Base-by-base conservation (phyloP, 2,888 invertebrate genomes). In the Hyposoter dolosus region DNA sequence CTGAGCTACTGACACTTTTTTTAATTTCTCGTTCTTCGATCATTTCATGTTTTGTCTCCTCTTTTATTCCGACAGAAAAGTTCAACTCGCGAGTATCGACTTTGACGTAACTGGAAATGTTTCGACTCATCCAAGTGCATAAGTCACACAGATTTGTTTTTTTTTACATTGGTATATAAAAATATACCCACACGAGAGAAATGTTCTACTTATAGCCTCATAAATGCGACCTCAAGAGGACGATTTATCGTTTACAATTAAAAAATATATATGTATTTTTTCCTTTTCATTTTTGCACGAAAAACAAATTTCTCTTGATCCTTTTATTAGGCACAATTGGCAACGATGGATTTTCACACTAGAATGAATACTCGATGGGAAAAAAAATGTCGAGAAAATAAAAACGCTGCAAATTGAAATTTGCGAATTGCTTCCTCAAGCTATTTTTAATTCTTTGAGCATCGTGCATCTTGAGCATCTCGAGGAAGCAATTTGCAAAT, bases 1-100 rank as follows among this genome's bases (percentile, higher is more conserved):
- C 35, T 82, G 82, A 85, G 79, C 85, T 75, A 85, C 82, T 82
- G 82, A 85, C 85, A 82, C 74, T 82, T 56, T 85, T 69, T 56
- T 63, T 53, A 19, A 65, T 77, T 43, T 74, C 60, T 35, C n/a
- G 17, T 66, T 23, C 53, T 43, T 60, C 15, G 19, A 77, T 66
- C 56, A 60, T 72, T 35, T 10, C 40, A 15, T 60, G 66, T 66
- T 45, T 53, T 71, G 50, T 50, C 43, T 66, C 47, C 28, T 80
- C 45, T 28, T 56, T 69, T 63, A 56, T 43, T 66, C 28, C 10
- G 72, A 56, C 65, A 17, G 47, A 43, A 15, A 76, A 53, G 69
- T 82, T 63, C 74, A 77, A 84, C 80, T 77, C 72, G 47, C 43
- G 69, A 85, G 68, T 85, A 85, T 85, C 82, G 85, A 85, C 79